These are phyloP conservation scores for Xiphophorus birchmanni DNA, from an alignment of 2,797 vertebrate species.

Conservation along the genomic window DNA sequence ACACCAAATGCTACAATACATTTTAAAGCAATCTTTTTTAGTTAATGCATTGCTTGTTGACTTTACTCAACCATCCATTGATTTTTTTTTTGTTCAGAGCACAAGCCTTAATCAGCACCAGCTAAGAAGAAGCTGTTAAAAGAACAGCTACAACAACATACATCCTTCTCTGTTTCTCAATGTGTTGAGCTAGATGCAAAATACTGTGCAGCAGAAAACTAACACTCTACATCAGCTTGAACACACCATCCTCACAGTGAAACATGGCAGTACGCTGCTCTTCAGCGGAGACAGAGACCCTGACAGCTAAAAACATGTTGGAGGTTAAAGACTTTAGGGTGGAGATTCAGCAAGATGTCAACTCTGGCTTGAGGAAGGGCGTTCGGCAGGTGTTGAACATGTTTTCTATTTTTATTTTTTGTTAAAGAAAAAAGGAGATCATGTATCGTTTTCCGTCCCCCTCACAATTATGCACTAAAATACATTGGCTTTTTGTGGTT, in stretches of 20 bases:
- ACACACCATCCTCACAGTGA: neutral
- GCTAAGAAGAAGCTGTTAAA: neutral
- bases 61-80: neutral
- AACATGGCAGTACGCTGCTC: neutral
- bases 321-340: neutral
- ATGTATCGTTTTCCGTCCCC: neutral
- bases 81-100: neutral
- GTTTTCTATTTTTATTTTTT: neutral
- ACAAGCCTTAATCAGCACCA: neutral
- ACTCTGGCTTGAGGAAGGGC: neutral
- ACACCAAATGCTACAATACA: neutral
- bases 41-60: neutral
- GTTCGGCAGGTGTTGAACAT: neutral
- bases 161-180: neutral
- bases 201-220: constrained; percentile 1
- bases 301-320: neutral
- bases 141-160: neutral
- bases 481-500: neutral
- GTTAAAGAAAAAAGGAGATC: neutral
- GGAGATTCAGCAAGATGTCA: neutral
- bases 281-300: neutral
- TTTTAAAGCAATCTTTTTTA: neutral
- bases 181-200: neutral
- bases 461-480: neutral
- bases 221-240: neutral